These are phyloP conservation scores for Bimastos eiseni DNA, from an alignment of 2,888 invertebrate genomes.

Conservation along the genomic window DNA sequence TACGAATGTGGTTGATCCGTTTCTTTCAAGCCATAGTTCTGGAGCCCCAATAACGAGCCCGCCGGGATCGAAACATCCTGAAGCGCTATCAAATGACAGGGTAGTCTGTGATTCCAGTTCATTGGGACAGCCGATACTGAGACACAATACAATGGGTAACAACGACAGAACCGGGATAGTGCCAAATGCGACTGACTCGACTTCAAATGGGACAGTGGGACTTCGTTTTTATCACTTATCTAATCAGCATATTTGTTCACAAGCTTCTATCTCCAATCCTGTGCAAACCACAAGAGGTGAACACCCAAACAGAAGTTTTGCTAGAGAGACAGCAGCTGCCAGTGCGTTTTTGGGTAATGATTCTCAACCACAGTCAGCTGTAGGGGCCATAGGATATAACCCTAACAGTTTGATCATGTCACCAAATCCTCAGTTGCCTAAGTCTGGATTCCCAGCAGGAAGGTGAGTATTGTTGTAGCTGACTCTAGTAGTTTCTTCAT, in stretches of 20 bases:
- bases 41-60: neutral
- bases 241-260: neutral
- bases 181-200: too few relatives aligned
- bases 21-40: neutral
- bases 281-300: neutral
- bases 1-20: neutral
- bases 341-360: neutral
- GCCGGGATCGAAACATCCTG: neutral
- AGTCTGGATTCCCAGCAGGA: neutral
- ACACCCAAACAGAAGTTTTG: neutral
- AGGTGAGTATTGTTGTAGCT: neutral
- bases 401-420: neutral
- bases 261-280: neutral
- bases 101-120: neutral
- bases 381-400: neutral
- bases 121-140: neutral
- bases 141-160: neutral
- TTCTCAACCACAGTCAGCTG: neutral
- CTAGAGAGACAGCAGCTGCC: neutral
- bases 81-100: neutral
- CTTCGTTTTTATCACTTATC: too few relatives aligned
- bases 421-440: neutral
- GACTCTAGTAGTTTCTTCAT: neutral
- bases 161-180: too few relatives aligned
- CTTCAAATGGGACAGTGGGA: too few relatives aligned